Percentiles rank a stretch among this genome's conserved stretches.
phyloP scores from a whole-genome alignment of 2,797 vertebrate genomes.

The Karalla daura region DNA sequence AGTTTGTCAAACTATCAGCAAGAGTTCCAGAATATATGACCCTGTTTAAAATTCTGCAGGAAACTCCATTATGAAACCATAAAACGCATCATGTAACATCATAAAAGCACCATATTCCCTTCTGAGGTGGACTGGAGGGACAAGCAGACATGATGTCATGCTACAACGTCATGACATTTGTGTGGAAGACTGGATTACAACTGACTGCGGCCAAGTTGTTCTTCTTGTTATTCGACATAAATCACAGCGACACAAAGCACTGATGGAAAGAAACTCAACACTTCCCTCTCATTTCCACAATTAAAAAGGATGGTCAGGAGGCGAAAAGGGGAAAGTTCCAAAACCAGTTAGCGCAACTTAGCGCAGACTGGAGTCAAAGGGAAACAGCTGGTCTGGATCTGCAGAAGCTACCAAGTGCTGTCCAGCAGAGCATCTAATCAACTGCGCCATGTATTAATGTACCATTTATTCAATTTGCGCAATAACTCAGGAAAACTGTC shows the following conservation, averaged over 20 bases:
- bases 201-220: conserved; percentile 33
- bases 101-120: conserved; percentile 61
- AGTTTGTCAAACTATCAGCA: conserved; percentile 61
- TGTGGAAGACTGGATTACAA: conserved; percentile 43
- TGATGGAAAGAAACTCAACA: conserved; percentile 34
- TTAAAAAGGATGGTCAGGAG: conserved; percentile 1
- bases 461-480: neutral
- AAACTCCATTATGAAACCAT: conserved; percentile 65
- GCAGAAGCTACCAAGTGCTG: neutral
- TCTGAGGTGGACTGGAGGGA: conserved; percentile 49
- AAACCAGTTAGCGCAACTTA: conserved; percentile 2
- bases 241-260: conserved; percentile 7
- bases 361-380: neutral
- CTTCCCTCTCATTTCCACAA: conserved; percentile 19
- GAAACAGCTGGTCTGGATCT: neutral
- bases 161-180: conserved; percentile 44
- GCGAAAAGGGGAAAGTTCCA: neutral
- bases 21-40: conserved; percentile 51
- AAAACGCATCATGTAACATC: conserved; percentile 70
- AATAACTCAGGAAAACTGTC: neutral
- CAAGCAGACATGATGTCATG: conserved; percentile 71
- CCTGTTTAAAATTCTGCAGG: conserved; percentile 57
- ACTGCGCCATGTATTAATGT: neutral
- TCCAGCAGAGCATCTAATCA: neutral
- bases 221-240: conserved; percentile 44